Evolutionary conservation across 2,888 invertebrate genomes (phyloP), one percentile per base, ranked within the genome.

Genomic region (Busseola fusca): DNA sequence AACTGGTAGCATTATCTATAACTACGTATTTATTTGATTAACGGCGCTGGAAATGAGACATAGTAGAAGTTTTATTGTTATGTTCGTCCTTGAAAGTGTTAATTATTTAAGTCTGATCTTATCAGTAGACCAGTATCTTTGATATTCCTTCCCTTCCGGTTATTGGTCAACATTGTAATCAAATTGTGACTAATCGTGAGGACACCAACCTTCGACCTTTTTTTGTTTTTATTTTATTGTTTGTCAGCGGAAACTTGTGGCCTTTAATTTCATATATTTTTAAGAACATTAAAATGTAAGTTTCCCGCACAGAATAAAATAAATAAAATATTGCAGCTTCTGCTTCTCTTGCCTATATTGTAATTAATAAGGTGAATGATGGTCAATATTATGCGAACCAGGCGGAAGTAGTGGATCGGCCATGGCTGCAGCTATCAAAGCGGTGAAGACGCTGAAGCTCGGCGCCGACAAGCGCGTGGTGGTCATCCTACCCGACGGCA

Each of bases 401-500:
- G 84, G 84, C 21, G 98, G 98, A 21, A 98, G 98, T 88, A 97
- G 98, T 91, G 99, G 99, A 5, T 95, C 97, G 30, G 97, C 97
- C 1, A 93, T 98, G 94, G 93, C 93, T 70, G 97, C 96, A 21
- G 84, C 84, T 57, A 76, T 84, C 27, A 84, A 84, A 10, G 84
- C 84, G 7, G 76, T 65, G 0, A 97, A 97, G 84, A 95, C 96
- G 30, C 91, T 99, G 63, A 97, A 97, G 76, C 27, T 85, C 96
- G 97, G 87, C 97, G 97, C 2, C 97, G 99, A 93, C 25, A 93
- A 93, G 64, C 97, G 98, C 87, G 98, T 99, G 27, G 88, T 89
- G 1, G 97, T 99, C 0, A 89, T 99, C 62, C 92, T 99, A 48
- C 98, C 99, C 0, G 99, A 99, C 91, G 98, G 98, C 64, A 97